Evolutionary conservation across 2,113 vertebrate genomes (phyloP).

Genomic region (Pyxicephalus adspersus): DNA sequence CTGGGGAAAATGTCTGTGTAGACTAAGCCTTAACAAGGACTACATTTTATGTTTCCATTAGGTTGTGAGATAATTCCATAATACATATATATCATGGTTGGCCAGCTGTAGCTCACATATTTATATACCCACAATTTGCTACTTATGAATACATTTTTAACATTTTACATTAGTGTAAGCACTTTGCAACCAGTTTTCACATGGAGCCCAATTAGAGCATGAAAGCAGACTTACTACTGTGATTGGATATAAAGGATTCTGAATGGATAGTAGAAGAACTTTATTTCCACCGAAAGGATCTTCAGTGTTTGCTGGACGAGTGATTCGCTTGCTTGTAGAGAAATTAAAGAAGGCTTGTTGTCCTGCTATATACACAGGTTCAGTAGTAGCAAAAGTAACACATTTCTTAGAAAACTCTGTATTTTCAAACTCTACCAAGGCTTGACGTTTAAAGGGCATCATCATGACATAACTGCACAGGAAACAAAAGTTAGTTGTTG

Average conservation of each 20-base stretch:
- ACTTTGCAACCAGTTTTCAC: background rate
- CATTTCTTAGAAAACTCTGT: slow-evolving; percentile 87
- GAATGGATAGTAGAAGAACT: slow-evolving; percentile 89
- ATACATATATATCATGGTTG: too few species aligned
- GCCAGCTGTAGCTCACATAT: too few species aligned
- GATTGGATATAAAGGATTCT: slow-evolving; percentile 94
- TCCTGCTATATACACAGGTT: slow-evolving; percentile 85
- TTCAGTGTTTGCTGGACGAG: slow-evolving; percentile 86
- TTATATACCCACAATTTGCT: too few species aligned
- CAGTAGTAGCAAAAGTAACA: slow-evolving; percentile 78
- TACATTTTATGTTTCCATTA: too few species aligned
- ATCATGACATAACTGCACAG: slow-evolving; percentile 91
- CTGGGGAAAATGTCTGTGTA: too few species aligned
- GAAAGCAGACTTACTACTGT: slow-evolving; percentile 80
- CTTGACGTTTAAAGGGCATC: slow-evolving; percentile 95
- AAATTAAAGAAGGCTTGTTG: slow-evolving; percentile 95
- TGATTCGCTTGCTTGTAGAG: slow-evolving; percentile 94
- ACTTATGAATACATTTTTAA: too few species aligned
- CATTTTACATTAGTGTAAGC: background rate
- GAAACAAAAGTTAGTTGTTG: slow-evolving; percentile 41
- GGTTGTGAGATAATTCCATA: too few species aligned
- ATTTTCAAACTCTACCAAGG: slow-evolving; percentile 91
- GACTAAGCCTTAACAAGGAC: too few species aligned
- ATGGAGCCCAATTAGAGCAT: background rate
- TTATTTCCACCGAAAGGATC: slow-evolving; percentile 91